Percentiles rank a stretch among this genome's conserved stretches.
Evolutionary conservation across 2,113 vertebrate genomes (phyloP).

Genomic region (Petaurus breviceps): DNA sequence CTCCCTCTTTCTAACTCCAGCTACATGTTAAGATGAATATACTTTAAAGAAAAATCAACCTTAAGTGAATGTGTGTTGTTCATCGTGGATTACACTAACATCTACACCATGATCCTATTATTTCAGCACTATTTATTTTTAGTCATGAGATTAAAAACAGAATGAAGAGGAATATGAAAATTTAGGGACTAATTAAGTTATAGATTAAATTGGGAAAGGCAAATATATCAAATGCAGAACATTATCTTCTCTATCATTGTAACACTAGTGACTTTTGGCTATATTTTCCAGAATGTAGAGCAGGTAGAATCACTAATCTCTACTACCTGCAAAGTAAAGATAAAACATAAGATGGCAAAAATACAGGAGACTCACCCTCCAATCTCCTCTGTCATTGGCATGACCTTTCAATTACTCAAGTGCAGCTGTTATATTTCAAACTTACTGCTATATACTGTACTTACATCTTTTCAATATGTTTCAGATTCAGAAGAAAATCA

Average conservation of each 20-base stretch:
- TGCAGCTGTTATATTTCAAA: not conserved
- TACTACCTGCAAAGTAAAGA: not conserved
- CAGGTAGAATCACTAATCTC: not conserved
- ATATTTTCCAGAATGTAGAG: not conserved
- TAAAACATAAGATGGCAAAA: not conserved
- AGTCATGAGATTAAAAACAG: not conserved
- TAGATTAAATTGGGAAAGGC: not conserved
- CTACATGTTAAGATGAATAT: not conserved
- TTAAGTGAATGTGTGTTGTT: not conserved
- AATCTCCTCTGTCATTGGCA: not conserved
- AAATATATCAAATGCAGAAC: not conserved
- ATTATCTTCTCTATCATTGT: not conserved
- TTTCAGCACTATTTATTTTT: not conserved
- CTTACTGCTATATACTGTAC: not conserved
- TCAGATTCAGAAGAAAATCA: constrained; percentile 8
- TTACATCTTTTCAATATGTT: constrained; percentile 24
- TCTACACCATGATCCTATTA: not conserved
- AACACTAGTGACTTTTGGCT: not conserved
- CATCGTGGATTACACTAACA: not conserved
- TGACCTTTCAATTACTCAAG: not conserved
- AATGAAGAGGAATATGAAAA: not conserved
- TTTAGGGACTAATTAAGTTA: not conserved
- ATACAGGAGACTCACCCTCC: not conserved
- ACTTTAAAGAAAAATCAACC: not conserved
- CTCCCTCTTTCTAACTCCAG: not conserved